Conservation (phyloP, 2,888 invertebrate genomes). For the Fragum sueziense region DNA sequence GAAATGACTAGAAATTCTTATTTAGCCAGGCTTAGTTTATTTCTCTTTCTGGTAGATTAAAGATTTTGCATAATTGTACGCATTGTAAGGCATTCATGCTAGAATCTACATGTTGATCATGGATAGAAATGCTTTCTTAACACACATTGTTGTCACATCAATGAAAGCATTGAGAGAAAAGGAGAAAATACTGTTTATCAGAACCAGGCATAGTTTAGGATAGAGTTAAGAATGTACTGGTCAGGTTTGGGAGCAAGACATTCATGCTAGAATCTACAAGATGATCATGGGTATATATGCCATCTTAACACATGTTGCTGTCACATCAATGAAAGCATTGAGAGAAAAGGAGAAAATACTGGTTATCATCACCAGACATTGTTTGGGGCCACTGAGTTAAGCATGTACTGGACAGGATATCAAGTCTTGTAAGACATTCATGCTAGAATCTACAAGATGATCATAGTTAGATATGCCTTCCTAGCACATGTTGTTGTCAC, state of each 20-base stretch:
- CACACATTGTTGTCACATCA: neutral
- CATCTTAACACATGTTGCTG: neutral
- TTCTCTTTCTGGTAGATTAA: no score
- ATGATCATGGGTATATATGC: neutral
- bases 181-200: neutral
- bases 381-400: no score
- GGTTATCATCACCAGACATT: neutral
- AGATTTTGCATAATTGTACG: no score
- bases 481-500: neutral
- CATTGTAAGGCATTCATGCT: no score
- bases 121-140: neutral
- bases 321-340: neutral
- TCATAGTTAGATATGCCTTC: neutral
- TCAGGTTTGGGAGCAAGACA: no score
- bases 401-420: no score
- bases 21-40: no score
- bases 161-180: conserved; percentile 1
- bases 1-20: no score
- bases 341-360: neutral
- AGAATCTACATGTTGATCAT: neutral
- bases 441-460: neutral
- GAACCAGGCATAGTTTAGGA: no score
- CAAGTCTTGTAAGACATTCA: no score
- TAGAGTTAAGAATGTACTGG: no score
- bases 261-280: neutral